These are phyloP conservation scores for Dolichotis patagonum DNA, from an alignment of 2,113 vertebrate species.

Conservation along the genomic window DNA sequence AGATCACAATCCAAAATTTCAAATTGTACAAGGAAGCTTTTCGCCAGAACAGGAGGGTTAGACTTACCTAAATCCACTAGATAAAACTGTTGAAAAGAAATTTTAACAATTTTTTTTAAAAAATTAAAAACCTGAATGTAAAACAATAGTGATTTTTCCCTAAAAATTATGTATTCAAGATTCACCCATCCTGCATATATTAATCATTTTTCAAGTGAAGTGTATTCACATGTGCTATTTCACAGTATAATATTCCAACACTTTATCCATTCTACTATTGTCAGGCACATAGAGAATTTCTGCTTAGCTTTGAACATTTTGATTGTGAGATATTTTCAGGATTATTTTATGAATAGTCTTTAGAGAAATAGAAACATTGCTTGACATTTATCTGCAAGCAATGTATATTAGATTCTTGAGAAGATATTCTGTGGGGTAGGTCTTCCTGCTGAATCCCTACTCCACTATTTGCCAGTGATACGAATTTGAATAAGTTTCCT, in stretches of 20 bases:
- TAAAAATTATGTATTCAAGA: background rate
- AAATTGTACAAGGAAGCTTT: background rate
- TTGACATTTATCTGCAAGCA: background rate
- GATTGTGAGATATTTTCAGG: background rate
- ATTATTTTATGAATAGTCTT: background rate
- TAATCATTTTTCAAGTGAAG: background rate
- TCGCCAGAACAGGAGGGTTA: background rate
- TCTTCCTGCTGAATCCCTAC: background rate
- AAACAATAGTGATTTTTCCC: background rate
- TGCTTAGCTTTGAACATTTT: background rate
- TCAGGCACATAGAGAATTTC: background rate
- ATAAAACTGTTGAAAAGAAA: background rate
- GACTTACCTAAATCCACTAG: background rate
- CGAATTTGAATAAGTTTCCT: background rate
- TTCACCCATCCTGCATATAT: background rate
- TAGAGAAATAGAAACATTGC: slow-evolving; percentile 9
- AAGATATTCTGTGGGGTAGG: background rate
- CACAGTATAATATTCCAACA: background rate
- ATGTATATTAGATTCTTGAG: background rate
- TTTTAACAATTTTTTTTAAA: background rate
- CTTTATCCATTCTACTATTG: background rate
- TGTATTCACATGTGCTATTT: background rate
- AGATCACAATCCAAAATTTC: background rate
- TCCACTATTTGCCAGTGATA: background rate
- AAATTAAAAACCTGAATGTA: background rate